Evolutionary conservation across 1,140 invertebrate genomes (phyloP), one percentile per base, ranked within the genome.

Genomic region (Amphibalanus amphitrite): DNA sequence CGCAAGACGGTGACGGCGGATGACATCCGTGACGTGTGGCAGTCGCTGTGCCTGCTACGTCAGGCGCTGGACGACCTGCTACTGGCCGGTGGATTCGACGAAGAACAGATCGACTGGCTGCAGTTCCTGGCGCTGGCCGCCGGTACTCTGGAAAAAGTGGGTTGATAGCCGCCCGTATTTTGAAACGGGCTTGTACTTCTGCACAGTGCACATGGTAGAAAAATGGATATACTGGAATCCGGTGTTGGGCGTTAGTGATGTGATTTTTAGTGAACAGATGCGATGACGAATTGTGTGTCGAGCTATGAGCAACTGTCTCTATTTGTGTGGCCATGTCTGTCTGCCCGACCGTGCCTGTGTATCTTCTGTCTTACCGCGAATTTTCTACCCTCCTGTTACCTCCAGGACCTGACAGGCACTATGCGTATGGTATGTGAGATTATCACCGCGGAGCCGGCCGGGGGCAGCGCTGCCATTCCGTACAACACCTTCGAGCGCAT

Each of bases 391-490:
- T n/a, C n/a, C n/a, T n/a, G n/a, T n/a, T n/a, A n/a, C n/a, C 15
- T 4, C 25, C 75, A 91, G 89, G 87, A 84, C 76, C 81, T 92
- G 29, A 86, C 86, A 10, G 84, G 88, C 77, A 89, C 90, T 28
- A 90, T 93, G 89, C 87, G 88, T 70, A 83, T 87, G 33, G 81
- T 92, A 67, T 93, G 90, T 80, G 89, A 92, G 80, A 82, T 90
- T 38, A 79, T 92, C 72, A 92, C 90, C 28, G 84, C 87, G 72
- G 90, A 93, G 78, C 88, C 90, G 0, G 89, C 91, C 75, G 90
- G 90, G 65, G 89, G 88, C 1, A 86, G 87, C 8, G 85, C 89
- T 1, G 85, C 86, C 75, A 89, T 93, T 70, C 84, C 86, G 0
- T 81, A 87, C 59, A 81, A 83, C 71, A 83, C 84, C 29, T 91